Percentiles rank a stretch among this genome's conserved stretches.
phyloP scores from a whole-genome alignment of 2,888 invertebrate species.

The Vanessa cardui region DNA sequence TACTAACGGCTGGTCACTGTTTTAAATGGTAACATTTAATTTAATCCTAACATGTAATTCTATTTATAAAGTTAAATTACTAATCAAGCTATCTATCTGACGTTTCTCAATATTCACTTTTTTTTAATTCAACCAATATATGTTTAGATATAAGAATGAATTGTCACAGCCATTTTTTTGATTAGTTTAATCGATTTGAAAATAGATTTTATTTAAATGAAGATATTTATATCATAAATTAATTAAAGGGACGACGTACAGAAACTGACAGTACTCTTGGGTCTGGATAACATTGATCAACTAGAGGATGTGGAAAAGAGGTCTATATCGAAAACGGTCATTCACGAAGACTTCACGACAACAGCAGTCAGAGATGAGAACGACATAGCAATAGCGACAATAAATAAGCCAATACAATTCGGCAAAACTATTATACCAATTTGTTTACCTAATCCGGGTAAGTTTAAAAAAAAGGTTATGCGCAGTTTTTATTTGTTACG shows the following conservation, averaged over 20 bases:
- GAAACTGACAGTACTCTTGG: slow-evolving; percentile 68
- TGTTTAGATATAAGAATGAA: no score
- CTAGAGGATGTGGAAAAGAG: slow-evolving; percentile 60
- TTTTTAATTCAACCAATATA: no score
- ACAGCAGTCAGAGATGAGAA: slow-evolving; percentile 80
- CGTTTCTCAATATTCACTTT: no score
- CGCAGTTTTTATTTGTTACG: background rate
- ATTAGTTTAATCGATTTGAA: no score
- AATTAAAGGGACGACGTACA: slow-evolving; percentile 62
- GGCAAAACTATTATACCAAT: slow-evolving; percentile 71
- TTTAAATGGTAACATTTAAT: slow-evolving; percentile 66
- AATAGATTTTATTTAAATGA: background rate
- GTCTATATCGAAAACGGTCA: slow-evolving; percentile 61
- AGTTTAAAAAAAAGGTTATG: slow-evolving; percentile 21
- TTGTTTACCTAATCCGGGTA: slow-evolving; percentile 79
- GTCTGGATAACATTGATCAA: slow-evolving; percentile 72
- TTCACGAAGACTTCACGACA: slow-evolving; percentile 78
- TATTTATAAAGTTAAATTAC: no score
- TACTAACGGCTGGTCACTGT: slow-evolving; percentile 84
- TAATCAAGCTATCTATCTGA: no score
- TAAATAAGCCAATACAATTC: slow-evolving; percentile 70
- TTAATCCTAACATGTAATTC: no score
- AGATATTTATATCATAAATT: background rate
- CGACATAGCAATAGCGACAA: slow-evolving; percentile 82
- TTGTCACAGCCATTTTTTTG: no score